Conservation (phyloP, 53 echinoderm and acorn worm genomes). For the Paelopatides confundens region DNA sequence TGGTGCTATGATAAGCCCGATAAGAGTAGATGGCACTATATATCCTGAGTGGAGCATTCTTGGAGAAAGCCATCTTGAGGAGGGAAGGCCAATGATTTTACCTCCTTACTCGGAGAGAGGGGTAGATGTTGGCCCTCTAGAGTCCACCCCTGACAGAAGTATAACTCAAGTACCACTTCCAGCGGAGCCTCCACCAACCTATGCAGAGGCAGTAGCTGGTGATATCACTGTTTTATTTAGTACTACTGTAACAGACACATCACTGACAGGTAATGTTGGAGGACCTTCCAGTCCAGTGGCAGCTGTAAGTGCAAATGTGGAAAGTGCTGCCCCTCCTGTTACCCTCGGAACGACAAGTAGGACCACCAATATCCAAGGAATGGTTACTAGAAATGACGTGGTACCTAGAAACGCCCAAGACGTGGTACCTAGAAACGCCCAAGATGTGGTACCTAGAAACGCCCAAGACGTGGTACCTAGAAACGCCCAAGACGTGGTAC, state of each 20-base stretch:
- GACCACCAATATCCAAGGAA: not conserved
- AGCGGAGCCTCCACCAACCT: constrained; percentile 42
- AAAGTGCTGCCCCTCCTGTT: not conserved
- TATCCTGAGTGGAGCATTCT: constrained; percentile 45
- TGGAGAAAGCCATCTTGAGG: constrained; percentile 33
- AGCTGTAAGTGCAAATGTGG: not conserved
- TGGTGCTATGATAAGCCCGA: not conserved
- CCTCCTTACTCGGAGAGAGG: constrained; percentile 46
- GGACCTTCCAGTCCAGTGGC: not conserved
- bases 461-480: not conserved
- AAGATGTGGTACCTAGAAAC: not conserved
- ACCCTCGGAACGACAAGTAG: not conserved
- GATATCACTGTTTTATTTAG: constrained; percentile 18
- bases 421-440: not conserved
- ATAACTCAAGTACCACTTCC: not conserved
- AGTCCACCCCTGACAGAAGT: constrained; percentile 29
- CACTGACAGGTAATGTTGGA: not conserved
- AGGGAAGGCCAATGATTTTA: not conserved
- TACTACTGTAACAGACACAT: constrained; percentile 7
- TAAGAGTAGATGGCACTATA: not conserved
- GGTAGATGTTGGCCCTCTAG: constrained; percentile 41
- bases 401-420: too few relatives aligned
- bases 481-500: not conserved
- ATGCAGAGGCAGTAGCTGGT: constrained; percentile 38
- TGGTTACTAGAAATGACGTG: too few relatives aligned